These are phyloP conservation scores for Anabacerthia variegaticeps DNA, from an alignment of 2,797 vertebrate species.

Conservation along the genomic window DNA sequence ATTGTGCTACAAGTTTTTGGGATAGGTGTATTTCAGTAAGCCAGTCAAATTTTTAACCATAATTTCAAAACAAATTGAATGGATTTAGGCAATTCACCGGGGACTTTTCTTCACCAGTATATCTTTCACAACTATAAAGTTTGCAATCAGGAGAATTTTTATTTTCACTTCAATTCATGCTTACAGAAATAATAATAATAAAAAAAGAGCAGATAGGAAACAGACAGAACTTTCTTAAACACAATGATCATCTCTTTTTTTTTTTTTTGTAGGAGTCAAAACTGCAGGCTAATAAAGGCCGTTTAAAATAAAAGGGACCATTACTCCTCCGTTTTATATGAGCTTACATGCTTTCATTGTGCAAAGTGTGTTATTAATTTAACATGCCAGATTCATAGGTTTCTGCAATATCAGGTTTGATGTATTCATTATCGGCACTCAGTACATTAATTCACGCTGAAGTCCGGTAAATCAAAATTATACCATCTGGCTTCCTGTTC, in stretches of 20 bases:
- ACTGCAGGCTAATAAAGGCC: slow-evolving; percentile 81
- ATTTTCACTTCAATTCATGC: slow-evolving; percentile 20
- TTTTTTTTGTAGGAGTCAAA: slow-evolving; percentile 75
- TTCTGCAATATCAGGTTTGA: slow-evolving; percentile 97
- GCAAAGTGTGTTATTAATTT: slow-evolving; percentile 95
- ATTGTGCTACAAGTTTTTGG: not conserved
- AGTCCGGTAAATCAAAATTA: slow-evolving; percentile 95
- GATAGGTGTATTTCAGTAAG: not conserved
- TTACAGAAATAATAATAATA: not conserved
- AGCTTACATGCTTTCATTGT: slow-evolving; percentile 84
- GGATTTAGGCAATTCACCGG: not conserved
- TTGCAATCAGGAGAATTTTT: not conserved
- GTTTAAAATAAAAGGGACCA: slow-evolving; percentile 85
- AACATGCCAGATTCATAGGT: slow-evolving; percentile 99
- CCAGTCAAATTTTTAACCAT: not conserved
- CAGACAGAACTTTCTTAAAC: slow-evolving; percentile 66
- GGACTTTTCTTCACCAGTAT: not conserved
- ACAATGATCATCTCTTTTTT: slow-evolving; percentile 59
- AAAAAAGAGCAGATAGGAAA: not conserved
- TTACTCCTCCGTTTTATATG: slow-evolving; percentile 83
- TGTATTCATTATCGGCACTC: slow-evolving; percentile 94
- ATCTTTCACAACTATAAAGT: not conserved
- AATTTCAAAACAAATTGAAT: not conserved
- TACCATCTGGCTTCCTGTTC: slow-evolving; percentile 99
- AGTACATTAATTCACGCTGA: slow-evolving; percentile 98